Conservation (phyloP, 2,888 invertebrate genomes). For the Drosophila paracracens region DNA sequence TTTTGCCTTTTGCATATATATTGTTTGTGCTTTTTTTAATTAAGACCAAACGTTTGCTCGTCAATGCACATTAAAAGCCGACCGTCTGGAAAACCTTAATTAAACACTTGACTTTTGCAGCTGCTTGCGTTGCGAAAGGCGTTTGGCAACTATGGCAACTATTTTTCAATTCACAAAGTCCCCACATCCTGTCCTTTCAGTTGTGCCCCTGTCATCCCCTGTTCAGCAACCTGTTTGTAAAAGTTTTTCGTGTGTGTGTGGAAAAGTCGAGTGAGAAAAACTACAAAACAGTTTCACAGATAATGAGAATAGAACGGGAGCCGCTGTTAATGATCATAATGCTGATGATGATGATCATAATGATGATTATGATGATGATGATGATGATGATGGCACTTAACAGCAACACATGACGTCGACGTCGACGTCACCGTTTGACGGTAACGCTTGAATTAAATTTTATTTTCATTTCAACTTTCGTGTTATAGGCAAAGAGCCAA, state of each 20-base stretch:
- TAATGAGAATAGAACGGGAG: slow-evolving; percentile 53
- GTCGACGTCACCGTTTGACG: slow-evolving; percentile 22
- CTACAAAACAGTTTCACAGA: slow-evolving; percentile 66
- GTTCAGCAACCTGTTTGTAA: slow-evolving; percentile 10
- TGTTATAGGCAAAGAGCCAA: slow-evolving; percentile 70
- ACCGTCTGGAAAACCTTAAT: slow-evolving; percentile 64
- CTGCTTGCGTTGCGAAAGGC: slow-evolving; percentile 46
- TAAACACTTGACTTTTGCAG: slow-evolving; percentile 69
- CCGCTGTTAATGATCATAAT: slow-evolving; percentile 38
- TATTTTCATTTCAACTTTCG: slow-evolving; percentile 72
- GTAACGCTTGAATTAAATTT: slow-evolving; percentile 68
- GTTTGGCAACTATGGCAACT: slow-evolving; percentile 69
- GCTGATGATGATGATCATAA: slow-evolving; percentile 23
- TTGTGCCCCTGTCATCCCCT: background rate
- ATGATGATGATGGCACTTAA: slow-evolving; percentile 67
- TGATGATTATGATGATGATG: slow-evolving; percentile 37
- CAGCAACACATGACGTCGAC: slow-evolving; percentile 65
- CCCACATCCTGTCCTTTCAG: slow-evolving; percentile 16
- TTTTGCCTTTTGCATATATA: background rate
- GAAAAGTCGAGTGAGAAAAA: slow-evolving; percentile 43
- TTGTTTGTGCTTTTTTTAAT: slow-evolving; percentile 44
- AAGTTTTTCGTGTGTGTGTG: slow-evolving; percentile 44
- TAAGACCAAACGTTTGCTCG: slow-evolving; percentile 43
- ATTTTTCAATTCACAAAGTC: slow-evolving; percentile 69
- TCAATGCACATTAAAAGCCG: slow-evolving; percentile 58